Conservation (phyloP, 2,888 invertebrate genomes). For the Crossocerus cetratus region DNA sequence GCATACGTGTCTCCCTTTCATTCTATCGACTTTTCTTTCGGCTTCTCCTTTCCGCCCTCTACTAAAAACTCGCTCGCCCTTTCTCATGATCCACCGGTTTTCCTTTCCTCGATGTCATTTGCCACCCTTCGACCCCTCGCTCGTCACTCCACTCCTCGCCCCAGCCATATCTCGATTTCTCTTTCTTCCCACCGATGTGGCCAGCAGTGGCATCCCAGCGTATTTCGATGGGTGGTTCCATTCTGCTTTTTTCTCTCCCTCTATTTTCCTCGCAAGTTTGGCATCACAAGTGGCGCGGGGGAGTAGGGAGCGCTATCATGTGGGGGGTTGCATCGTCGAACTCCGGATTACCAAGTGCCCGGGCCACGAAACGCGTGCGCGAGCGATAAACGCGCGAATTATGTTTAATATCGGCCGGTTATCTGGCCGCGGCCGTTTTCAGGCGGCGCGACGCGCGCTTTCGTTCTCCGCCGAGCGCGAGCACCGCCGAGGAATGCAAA, state of each 20-base stretch:
- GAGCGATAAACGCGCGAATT: conserved; percentile 67
- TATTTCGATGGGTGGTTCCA: conserved; percentile 50
- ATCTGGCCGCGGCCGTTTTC: conserved; percentile 29
- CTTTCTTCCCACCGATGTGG: conserved; percentile 1
- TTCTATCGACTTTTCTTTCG: conserved; percentile 28
- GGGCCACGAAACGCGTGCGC: conserved; percentile 6
- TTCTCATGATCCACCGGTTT: no score
- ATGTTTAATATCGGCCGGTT: conserved; percentile 61
- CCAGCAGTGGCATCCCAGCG: conserved; percentile 23
- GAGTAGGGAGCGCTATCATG: conserved; percentile 36
- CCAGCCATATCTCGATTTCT: background rate
- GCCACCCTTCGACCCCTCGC: conserved; percentile 1
- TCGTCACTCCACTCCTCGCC: background rate
- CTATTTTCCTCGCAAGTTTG: conserved; percentile 46
- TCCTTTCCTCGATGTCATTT: background rate
- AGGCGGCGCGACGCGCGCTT: background rate
- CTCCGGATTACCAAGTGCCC: conserved; percentile 57
- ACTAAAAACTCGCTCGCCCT: conserved; percentile 14
- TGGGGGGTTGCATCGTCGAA: conserved; percentile 40
- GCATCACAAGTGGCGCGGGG: conserved; percentile 45
- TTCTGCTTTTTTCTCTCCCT: conserved; percentile 30
- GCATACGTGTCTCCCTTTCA: conserved; percentile 26
- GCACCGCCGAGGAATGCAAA: conserved; percentile 18
- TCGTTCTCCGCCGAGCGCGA: background rate
- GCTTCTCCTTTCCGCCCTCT: conserved; percentile 11